A percentile compares a stretch with the other conserved stretches of the same genome.
Evolutionary conservation across 2,888 invertebrate genomes (phyloP).

Genomic region (Stenolophus ochropezus): DNA sequence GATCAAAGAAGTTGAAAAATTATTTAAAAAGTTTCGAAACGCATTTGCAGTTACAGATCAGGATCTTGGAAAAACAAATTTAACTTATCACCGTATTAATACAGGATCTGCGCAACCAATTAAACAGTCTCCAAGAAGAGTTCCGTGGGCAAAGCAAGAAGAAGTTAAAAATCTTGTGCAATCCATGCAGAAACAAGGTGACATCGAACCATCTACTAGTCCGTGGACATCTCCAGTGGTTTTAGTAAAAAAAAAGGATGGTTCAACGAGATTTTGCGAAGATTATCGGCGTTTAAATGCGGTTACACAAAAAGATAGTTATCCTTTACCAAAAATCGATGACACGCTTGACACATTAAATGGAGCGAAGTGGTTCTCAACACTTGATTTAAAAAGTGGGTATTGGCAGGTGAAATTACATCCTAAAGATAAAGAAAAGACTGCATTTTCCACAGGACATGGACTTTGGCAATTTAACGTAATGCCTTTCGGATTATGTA

Average conservation of each 20-base stretch:
- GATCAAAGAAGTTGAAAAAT: no score
- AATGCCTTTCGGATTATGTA: slow-evolving; percentile 16
- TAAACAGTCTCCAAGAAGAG: not conserved
- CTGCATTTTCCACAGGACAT: not conserved
- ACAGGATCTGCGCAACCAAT: not conserved
- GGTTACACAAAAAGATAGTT: not conserved
- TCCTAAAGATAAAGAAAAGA: not conserved
- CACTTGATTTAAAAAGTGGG: slow-evolving; percentile 1
- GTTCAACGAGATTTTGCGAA: not conserved
- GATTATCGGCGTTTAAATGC: slow-evolving; percentile 3
- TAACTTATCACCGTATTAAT: not conserved
- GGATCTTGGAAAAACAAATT: not conserved
- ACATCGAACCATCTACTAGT: not conserved
- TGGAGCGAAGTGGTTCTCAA: not conserved
- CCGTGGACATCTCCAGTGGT: slow-evolving; percentile 22
- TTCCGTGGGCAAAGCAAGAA: not conserved
- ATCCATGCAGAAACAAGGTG: not conserved
- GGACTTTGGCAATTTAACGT: not conserved
- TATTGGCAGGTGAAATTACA: not conserved
- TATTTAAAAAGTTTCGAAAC: no score
- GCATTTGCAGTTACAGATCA: not conserved
- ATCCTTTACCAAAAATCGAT: not conserved
- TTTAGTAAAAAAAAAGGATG: slow-evolving; percentile 4
- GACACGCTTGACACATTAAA: not conserved
- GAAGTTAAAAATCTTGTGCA: not conserved